These are phyloP conservation scores for Nothoprocta perdicaria DNA, from an alignment of 2,113 vertebrate species.

Conservation along the genomic window DNA sequence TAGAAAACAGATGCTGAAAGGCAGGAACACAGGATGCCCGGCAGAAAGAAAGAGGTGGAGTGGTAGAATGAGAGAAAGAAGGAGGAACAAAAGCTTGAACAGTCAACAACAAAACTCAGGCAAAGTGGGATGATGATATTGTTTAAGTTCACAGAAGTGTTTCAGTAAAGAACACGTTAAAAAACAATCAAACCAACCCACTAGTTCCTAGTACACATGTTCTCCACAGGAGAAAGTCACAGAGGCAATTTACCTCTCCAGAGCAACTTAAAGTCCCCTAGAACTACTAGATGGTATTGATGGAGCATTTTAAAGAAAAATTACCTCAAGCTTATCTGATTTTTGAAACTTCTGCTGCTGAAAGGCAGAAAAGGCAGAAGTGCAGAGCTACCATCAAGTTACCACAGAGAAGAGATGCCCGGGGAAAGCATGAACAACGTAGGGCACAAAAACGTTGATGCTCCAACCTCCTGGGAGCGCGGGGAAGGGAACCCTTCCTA, in stretches of 20 bases:
- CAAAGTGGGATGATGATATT: neutral
- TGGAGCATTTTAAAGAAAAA: fast-evolving
- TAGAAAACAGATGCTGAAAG: constrained; percentile 58
- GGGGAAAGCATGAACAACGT: neutral
- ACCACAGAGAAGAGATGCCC: neutral
- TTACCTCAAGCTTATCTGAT: neutral
- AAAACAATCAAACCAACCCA: too few relatives aligned
- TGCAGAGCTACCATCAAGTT: neutral
- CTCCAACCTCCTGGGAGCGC: neutral
- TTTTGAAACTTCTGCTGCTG: neutral
- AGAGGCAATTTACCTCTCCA: neutral
- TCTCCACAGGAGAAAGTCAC: neutral
- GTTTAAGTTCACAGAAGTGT: fast-evolving
- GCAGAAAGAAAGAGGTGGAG: neutral
- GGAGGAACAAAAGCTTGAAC: neutral
- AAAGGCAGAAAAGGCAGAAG: too few relatives aligned
- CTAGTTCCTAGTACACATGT: fast-evolving
- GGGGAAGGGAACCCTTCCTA: fast-evolving
- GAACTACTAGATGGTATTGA: neutral
- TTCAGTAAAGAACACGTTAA: neutral
- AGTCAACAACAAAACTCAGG: neutral
- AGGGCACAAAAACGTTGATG: fast-evolving
- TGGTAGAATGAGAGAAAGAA: neutral
- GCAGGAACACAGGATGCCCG: neutral
- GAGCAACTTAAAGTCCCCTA: fast-evolving